These are phyloP conservation scores for Leptopilina boulardi DNA, from an alignment of 1,140 invertebrate genomes.

Conservation along the genomic window DNA sequence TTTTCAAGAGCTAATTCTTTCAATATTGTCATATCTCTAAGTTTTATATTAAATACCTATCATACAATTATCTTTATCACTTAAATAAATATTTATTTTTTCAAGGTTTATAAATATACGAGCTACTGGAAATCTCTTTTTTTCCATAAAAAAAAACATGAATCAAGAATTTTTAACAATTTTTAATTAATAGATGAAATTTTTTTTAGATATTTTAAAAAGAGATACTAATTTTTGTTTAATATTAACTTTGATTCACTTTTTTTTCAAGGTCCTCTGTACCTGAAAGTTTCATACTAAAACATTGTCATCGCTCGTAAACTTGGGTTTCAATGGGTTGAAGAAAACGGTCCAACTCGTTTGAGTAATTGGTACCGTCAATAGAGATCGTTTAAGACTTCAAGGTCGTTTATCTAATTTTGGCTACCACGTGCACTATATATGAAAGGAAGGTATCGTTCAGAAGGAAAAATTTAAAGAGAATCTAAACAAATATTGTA, in stretches of 20 bases:
- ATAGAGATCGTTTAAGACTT: conserved; percentile 30
- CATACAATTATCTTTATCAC: conserved; percentile 1
- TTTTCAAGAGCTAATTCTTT: neutral
- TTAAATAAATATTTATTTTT: conserved; percentile 1
- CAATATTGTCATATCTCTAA: neutral
- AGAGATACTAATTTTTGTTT: no score
- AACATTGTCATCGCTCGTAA: neutral
- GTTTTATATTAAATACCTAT: conserved; percentile 2
- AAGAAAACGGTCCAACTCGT: conserved; percentile 30
- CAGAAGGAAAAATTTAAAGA: neutral
- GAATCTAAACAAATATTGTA: conserved; percentile 24
- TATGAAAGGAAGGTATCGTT: conserved; percentile 15
- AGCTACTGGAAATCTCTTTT: neutral
- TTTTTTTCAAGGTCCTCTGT: neutral
- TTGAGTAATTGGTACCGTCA: conserved; percentile 31
- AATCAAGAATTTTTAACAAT: neutral
- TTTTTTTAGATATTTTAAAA: no score
- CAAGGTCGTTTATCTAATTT: conserved; percentile 26
- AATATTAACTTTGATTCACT: no score
- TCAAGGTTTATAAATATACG: conserved; percentile 2
- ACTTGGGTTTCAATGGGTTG: conserved; percentile 29
- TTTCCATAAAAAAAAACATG: neutral
- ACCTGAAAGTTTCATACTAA: neutral
- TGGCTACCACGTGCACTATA: conserved; percentile 23
- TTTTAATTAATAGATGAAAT: no score